Conservation (phyloP, 2,113 vertebrate genomes). For the Oriolus oriolus region DNA sequence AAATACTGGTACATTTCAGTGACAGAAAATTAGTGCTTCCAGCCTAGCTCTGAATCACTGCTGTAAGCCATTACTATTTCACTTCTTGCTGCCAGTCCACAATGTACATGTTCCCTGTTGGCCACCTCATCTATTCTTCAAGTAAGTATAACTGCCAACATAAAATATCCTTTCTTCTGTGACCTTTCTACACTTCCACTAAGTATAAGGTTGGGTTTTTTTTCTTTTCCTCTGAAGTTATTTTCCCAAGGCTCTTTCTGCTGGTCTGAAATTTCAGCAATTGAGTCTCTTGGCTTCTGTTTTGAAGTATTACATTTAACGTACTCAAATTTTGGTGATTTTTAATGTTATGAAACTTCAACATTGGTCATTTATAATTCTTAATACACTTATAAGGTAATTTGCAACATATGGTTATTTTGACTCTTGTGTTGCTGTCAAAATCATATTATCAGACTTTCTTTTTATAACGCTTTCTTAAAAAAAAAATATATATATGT, state of each 20-base stretch:
- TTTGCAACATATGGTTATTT: neutral
- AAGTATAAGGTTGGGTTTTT: accelerated
- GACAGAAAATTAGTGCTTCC: neutral
- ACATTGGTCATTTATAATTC: accelerated
- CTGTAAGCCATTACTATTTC: neutral
- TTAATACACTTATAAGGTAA: neutral
- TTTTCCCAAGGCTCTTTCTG: neutral
- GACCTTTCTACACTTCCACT: neutral
- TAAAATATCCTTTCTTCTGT: neutral
- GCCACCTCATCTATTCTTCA: neutral
- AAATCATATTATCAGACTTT: neutral
- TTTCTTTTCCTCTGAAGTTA: neutral
- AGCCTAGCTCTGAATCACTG: neutral
- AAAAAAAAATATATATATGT: neutral
- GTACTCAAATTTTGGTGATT: neutral
- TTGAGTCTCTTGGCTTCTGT: neutral
- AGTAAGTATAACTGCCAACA: neutral
- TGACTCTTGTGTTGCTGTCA: neutral
- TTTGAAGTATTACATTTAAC: neutral
- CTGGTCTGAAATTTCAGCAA: neutral
- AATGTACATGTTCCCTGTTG: neutral
- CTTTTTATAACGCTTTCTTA: neutral
- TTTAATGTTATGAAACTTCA: neutral
- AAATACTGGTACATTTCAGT: neutral
- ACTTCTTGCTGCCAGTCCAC: neutral